Evolutionary conservation across 2,888 invertebrate genomes (phyloP).

Genomic region (Drosophila nr. fundita): DNA sequence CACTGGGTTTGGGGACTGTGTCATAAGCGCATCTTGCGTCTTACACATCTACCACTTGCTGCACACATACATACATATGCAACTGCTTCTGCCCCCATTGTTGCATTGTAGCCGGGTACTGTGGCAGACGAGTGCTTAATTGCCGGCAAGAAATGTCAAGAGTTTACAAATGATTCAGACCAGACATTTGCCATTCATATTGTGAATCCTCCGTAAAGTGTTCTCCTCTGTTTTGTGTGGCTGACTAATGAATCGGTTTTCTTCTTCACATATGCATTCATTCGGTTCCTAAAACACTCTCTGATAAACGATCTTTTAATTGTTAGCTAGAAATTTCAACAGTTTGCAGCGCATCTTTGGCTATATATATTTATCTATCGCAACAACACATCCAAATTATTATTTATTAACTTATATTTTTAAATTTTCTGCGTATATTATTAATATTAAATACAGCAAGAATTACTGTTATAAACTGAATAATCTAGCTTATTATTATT

Average conservation of each 20-base stretch:
- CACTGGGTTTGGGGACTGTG: conserved; percentile 41
- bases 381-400: not conserved
- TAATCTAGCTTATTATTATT: not conserved
- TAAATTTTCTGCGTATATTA: not conserved
- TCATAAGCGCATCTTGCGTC: conserved; percentile 39
- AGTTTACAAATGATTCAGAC: conserved; percentile 25
- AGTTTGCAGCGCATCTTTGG: not conserved
- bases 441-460: not conserved
- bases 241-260: not conserved
- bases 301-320: not conserved
- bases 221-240: not conserved
- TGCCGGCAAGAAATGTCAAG: conserved; percentile 57
- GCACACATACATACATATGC: not conserved
- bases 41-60: not conserved
- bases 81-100: conserved; percentile 31
- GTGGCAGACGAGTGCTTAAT: conserved; percentile 52
- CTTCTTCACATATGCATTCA: not conserved
- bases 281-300: not conserved
- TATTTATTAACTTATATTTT: not conserved
- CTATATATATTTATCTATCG: not conserved
- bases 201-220: not conserved
- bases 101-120: conserved; percentile 38
- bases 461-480: not conserved
- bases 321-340: not conserved
- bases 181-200: conserved; percentile 18